Base-by-base conservation (phyloP, 2,113 vertebrate genomes). In the Mus musculus region DNA sequence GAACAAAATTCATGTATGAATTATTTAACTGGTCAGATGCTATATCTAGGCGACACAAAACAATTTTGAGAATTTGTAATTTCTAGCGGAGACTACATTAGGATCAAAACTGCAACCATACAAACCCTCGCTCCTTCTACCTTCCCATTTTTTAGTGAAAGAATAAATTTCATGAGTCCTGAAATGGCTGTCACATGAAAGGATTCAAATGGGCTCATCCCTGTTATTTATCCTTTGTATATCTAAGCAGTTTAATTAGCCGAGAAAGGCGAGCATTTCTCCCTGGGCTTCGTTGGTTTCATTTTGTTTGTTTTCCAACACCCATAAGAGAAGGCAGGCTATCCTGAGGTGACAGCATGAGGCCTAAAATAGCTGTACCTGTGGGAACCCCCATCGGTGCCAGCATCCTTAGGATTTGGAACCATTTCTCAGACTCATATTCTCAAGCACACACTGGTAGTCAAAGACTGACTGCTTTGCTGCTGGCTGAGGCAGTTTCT, bases 181-280 rank as follows among this genome's bases (percentile, higher is more conserved):
- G 2, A 2, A 54, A 28, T 9, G 14, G 13, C 90, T 65, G 14
- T 24, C 82, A 36, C 36, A 39, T 4, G 13, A 42, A 71, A 1
- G 8, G 72, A 30, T 4, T 0, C 14, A 28, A 36, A 52, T 36
- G 2, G 9, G 36, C 10, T 24, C 26, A 54, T 39, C 0, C 1
- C 12, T 30, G 49, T 54, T 36, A 6, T 36, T 30, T 69, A 24
- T 36, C 36, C 67, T 71, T 67, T 72, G 13, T 5, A 39, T 42
- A 7, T 28, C 12, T 59, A 49, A 56, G 56, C 14, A 36, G 33
- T 81, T 65, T 69, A 52, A 72, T 63, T 87, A 59, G 17, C 16
- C 9, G 3, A 13, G 20, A 9, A 65, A 88, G 24, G 19, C 24
- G 19, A 80, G 12, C 28, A 33, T 33, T n/a, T n/a, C 61, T 59